Evolutionary conservation across 2,797 vertebrate genomes (phyloP).

Genomic region (Heteromormyrus szaboi): DNA sequence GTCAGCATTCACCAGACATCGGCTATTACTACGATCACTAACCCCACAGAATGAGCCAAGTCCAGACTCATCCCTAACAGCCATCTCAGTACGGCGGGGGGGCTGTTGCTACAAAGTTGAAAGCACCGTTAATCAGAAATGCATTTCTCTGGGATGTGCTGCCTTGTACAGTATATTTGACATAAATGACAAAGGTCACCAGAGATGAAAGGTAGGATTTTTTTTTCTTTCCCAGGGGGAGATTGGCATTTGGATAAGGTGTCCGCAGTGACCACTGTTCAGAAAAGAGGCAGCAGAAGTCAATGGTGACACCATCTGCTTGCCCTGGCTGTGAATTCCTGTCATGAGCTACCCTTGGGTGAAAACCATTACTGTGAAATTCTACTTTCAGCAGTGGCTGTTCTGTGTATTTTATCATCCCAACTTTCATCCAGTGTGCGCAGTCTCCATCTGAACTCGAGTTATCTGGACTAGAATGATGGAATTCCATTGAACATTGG

Average conservation of each 20-base stretch:
- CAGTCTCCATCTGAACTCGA: neutral
- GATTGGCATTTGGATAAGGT: conserved; percentile 4
- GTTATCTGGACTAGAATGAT: neutral
- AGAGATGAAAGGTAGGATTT: neutral
- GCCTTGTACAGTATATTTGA: neutral
- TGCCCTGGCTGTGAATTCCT: neutral
- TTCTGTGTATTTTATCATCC: neutral
- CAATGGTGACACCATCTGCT: neutral
- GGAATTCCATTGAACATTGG: neutral
- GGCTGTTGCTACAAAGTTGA: neutral
- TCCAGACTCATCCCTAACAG: neutral
- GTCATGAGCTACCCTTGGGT: neutral
- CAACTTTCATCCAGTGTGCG: neutral
- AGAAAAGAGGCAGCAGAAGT: conserved; percentile 4
- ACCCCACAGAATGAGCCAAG: neutral
- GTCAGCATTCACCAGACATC: neutral
- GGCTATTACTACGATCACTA: neutral
- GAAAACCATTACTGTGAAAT: neutral
- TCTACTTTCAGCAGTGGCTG: neutral
- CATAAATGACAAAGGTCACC: neutral
- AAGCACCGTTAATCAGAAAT: neutral
- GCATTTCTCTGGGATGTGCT: neutral
- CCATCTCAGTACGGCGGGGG: neutral
- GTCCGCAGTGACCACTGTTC: neutral
- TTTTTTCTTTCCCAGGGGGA: neutral